Base-by-base conservation (phyloP, 2,113 vertebrate species). In the Gambusia affinis region DNA sequence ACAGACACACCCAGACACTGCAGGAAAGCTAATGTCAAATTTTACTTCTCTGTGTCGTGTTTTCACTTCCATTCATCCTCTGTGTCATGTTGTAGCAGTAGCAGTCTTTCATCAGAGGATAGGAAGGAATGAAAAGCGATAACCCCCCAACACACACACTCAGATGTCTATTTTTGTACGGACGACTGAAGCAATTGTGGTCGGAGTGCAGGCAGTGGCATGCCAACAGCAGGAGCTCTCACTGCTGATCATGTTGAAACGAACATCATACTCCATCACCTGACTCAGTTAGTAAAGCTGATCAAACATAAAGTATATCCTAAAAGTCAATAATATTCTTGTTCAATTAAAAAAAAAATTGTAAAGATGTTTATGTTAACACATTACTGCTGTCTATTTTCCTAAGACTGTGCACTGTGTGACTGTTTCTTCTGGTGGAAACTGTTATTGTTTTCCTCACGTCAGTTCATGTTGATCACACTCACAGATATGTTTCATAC, bases 161-260 rank as follows among this genome's bases (percentile, higher is more conserved):
- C 57, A 91, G 84, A 91, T 82, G 27, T 91, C 80, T 92, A 91
- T 93, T 93, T 93, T 93, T 93, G 39, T 92, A 92, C 75, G 24
- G 73, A 73, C 76, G 29, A 85, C 71, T 83, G 61, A 87, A 77
- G 82, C 70, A 89, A 87, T 92, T 84, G 42, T 73, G 37, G 76
- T 70, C 44, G 8, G 44, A 75, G 24, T 42, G 27, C 60, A 27
- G 78, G 61, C 24, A 37, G 51, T 15, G 17, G 4, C 44, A 47
- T 47, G 44, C 44, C 4, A 19, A 47, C 44, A 47, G 44, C 60
- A 65, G 68, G 31, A 60, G 14, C 65, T 88, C 70, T 74, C 75
- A 39, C 54, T 22, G 80, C 77, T 67, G 67, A 86, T 33, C 57
- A 80, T 70, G 35, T 88, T 82, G 29, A 84, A 82, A 84, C 72